phyloP scores from a whole-genome alignment of 2,888 invertebrate species.

The Caenorhabditis virilis region DNA sequence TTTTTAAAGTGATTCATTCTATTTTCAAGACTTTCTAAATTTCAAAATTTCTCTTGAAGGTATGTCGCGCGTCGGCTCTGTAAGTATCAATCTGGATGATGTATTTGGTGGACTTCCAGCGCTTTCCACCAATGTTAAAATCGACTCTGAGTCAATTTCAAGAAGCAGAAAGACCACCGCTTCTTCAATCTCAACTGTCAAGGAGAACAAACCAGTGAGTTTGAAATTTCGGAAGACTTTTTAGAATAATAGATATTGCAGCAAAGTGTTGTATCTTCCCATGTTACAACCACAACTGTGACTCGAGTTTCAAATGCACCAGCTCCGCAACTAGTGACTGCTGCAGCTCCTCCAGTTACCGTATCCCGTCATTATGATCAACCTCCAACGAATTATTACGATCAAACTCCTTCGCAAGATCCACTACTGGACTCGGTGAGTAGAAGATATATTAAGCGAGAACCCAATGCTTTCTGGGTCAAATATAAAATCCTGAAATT shows the following conservation, averaged over 20 bases:
- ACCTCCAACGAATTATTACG: no score
- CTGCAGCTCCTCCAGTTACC: slow-evolving; percentile 21
- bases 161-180: slow-evolving; percentile 34
- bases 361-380: slow-evolving; percentile 20
- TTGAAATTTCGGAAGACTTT: no score
- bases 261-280: slow-evolving; percentile 2
- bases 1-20: no score
- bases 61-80: slow-evolving; percentile 33
- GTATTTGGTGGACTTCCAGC: slow-evolving; percentile 33
- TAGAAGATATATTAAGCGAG: no score
- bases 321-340: slow-evolving; percentile 4
- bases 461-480: no score
- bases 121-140: slow-evolving; percentile 13
- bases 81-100: slow-evolving; percentile 48
- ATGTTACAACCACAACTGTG: slow-evolving; percentile 15
- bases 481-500: no score
- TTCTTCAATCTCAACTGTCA: slow-evolving; percentile 26
- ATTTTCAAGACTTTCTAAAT: no score
- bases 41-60: not conserved
- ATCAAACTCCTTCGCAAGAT: slow-evolving; percentile 19
- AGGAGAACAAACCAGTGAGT: no score
- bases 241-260: no score
- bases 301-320: no score
- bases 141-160: slow-evolving; percentile 10
- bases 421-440: slow-evolving; percentile 25